A percentile compares a stretch with the other conserved stretches of the same genome.
Conservation (phyloP, 2,888 invertebrate genomes). For the Hirtodrosophila confusa region DNA sequence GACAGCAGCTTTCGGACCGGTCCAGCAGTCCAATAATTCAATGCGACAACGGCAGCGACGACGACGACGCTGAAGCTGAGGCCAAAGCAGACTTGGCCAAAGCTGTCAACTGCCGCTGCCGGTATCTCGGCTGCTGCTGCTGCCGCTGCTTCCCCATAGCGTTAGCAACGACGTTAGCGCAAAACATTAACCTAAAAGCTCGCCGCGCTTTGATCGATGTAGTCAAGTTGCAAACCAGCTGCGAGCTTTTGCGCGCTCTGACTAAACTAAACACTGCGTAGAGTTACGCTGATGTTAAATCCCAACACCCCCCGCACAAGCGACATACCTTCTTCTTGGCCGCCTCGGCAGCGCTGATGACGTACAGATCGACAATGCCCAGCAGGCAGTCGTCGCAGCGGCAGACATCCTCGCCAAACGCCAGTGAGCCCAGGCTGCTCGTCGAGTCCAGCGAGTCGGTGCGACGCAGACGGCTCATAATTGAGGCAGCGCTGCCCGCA, state of each 20-base stretch:
- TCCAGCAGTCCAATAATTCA: slow-evolving; percentile 65
- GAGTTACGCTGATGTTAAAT: no score
- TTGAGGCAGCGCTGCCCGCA: slow-evolving; percentile 74
- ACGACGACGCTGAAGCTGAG: slow-evolving; percentile 15
- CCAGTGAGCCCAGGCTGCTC: slow-evolving; percentile 89
- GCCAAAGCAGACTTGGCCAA: slow-evolving; percentile 39
- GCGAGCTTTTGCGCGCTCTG: slow-evolving; percentile 37
- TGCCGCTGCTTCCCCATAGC: not conserved
- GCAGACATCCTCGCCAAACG: slow-evolving; percentile 89
- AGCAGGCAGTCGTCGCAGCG: slow-evolving; percentile 93
- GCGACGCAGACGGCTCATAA: slow-evolving; percentile 86
- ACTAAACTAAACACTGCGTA: slow-evolving; percentile 20
- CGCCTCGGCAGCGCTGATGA: slow-evolving; percentile 85
- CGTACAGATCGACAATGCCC: slow-evolving; percentile 91
- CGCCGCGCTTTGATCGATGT: slow-evolving; percentile 22
- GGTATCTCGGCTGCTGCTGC: not conserved
- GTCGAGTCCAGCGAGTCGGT: slow-evolving; percentile 91
- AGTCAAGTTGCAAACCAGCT: slow-evolving; percentile 47
- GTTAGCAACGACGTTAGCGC: not conserved
- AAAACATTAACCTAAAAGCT: slow-evolving; percentile 39
- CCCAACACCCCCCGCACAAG: slow-evolving; percentile 19
- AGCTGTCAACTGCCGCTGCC: slow-evolving; percentile 31
- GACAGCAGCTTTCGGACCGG: slow-evolving; percentile 71
- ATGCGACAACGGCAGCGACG: slow-evolving; percentile 40
- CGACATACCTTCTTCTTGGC: slow-evolving; percentile 89